These are phyloP conservation scores for Balanococcus diminutus DNA, from an alignment of 2,888 invertebrate species.

Conservation along the genomic window DNA sequence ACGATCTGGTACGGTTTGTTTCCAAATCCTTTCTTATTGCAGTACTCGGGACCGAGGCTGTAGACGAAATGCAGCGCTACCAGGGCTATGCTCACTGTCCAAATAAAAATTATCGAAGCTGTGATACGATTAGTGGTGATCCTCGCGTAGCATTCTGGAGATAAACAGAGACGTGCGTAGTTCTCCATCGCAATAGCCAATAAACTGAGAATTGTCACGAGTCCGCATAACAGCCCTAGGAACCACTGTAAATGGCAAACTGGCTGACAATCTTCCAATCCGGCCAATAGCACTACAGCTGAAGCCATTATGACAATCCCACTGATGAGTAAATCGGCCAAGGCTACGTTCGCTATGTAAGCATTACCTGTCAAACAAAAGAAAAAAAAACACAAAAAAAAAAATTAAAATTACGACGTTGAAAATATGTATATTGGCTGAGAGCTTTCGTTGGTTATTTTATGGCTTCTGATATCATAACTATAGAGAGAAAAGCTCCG, in stretches of 20 bases:
- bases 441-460: neutral
- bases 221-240: constrained; percentile 70
- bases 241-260: constrained; percentile 74
- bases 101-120: constrained; percentile 65
- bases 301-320: constrained; percentile 73
- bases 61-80: constrained; percentile 70
- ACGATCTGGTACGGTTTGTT: constrained; percentile 67
- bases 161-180: constrained; percentile 69
- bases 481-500: neutral
- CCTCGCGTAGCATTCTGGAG: constrained; percentile 64
- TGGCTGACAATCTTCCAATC: constrained; percentile 65
- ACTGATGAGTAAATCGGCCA: constrained; percentile 75
- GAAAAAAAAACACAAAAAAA: neutral
- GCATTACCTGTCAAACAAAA: constrained; percentile 67
- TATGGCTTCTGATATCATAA: neutral
- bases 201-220: constrained; percentile 70
- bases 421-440: neutral
- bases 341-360: constrained; percentile 72
- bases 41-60: constrained; percentile 73
- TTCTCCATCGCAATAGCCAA: constrained; percentile 72
- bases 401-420: neutral
- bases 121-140: constrained; percentile 66
- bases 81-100: constrained; percentile 66
- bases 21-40: constrained; percentile 64
- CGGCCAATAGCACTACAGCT: constrained; percentile 73